phyloP scores from a whole-genome alignment of 2,888 invertebrate species.

The Protodeltote pygarga region DNA sequence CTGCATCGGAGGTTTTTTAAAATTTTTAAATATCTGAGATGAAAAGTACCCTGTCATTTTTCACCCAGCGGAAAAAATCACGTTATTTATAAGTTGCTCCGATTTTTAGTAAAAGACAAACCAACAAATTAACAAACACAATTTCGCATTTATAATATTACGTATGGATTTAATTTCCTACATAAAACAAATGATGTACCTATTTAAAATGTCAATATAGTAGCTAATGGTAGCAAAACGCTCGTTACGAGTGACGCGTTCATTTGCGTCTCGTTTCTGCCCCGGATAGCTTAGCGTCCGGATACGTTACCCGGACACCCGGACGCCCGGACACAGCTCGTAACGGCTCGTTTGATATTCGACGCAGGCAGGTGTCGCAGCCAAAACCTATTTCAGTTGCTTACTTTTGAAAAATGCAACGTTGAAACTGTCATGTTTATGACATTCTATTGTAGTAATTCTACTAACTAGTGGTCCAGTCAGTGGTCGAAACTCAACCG shows the following conservation, averaged over 20 bases:
- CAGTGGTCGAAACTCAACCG: no score
- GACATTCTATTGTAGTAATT: not conserved
- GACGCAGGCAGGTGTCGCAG: slow-evolving; percentile 40
- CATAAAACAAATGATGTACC: no score
- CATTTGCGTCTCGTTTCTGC: slow-evolving; percentile 24
- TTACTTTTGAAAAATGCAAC: slow-evolving; percentile 30
- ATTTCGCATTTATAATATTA: no score
- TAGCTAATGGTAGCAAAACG: slow-evolving; percentile 1
- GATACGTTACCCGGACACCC: slow-evolving; percentile 4
- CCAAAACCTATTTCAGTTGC: slow-evolving; percentile 25
- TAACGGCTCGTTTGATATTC: slow-evolving; percentile 47
- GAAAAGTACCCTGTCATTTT: no score
- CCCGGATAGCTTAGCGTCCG: not conserved
- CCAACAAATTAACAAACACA: no score
- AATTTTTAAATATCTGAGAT: no score
- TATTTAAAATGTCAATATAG: slow-evolving; percentile 4
- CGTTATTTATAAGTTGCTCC: no score
- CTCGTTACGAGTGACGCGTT: slow-evolving; percentile 20
- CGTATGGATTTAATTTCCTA: no score
- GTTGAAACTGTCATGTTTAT: not conserved
- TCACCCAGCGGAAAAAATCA: no score
- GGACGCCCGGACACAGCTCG: slow-evolving; percentile 25
- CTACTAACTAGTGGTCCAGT: no score
- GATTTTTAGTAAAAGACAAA: no score
- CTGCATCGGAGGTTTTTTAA: no score